A percentile compares a stretch with the other conserved stretches of the same genome.
Conservation (phyloP, 2,888 invertebrate genomes). For the Hemithea aestivaria region DNA sequence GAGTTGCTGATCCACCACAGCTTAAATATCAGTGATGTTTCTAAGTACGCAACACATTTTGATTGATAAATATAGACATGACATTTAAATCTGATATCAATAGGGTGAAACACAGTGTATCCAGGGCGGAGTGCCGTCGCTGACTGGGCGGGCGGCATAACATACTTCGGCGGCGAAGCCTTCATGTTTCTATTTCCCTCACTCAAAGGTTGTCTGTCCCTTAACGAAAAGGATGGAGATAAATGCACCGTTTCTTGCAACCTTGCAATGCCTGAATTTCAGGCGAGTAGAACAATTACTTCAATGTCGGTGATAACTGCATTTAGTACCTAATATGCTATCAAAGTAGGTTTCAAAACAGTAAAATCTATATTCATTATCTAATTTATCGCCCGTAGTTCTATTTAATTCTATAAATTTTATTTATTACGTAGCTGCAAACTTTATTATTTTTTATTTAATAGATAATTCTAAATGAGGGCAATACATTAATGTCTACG, state of each 20-base stretch:
- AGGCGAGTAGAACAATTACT: conserved; percentile 5
- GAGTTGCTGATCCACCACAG: background rate
- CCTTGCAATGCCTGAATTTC: conserved; percentile 12
- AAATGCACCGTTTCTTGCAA: conserved; percentile 54
- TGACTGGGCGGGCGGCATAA: conserved; percentile 75
- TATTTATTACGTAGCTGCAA: too few relatives aligned
- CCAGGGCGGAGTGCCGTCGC: conserved; percentile 52
- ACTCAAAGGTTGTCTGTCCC: conserved; percentile 31
- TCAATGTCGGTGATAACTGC: too few relatives aligned
- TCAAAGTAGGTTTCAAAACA: too few relatives aligned
- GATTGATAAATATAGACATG: conserved; percentile 4
- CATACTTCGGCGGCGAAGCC: conserved; percentile 59
- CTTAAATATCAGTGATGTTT: background rate
- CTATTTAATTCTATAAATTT: too few relatives aligned
- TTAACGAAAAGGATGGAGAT: conserved; percentile 43
- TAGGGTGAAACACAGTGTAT: conserved; percentile 33
- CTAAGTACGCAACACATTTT: background rate
- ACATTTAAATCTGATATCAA: conserved; percentile 18
- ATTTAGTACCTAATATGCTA: too few relatives aligned
- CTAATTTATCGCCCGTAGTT: too few relatives aligned
- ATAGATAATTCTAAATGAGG: too few relatives aligned
- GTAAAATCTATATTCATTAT: too few relatives aligned
- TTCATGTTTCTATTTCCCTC: conserved; percentile 55
- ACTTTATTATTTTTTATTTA: too few relatives aligned
- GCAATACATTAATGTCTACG: too few relatives aligned